Base-by-base conservation (phyloP, 2,888 invertebrate genomes). In the Bhutanitis thaidina region DNA sequence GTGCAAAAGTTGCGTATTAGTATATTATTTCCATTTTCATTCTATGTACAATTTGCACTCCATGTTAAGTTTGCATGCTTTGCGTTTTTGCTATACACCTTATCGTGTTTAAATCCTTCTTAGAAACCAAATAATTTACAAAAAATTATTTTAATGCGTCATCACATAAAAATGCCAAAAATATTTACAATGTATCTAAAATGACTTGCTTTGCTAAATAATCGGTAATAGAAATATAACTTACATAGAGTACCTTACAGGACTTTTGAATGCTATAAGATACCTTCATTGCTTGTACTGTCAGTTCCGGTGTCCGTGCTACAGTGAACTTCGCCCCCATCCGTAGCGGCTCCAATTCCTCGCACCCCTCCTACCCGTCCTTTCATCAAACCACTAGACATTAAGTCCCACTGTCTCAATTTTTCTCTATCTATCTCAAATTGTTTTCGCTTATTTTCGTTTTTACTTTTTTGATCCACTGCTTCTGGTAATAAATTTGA, bases 321-420 rank as follows among this genome's bases (percentile, higher is more conserved):
- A 27, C 27, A 27, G 7, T 75, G 71, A 70, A 76, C 73, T 61
- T 77, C 79, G 61, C 77, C 76, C 66, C 68, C 64, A 66, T 76
- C 79, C 71, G 64, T 71, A 71, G 76, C 73, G 65, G 70, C 71
- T 62, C 76, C 79, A 61, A 60, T 62, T 61, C 82, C 80, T 77
- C 81, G 80, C 80, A 82, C 84, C 69, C 80, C 76, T 63, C 80
- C 79, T 64, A 62, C 65, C 55, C 74, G 77, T 60, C 74, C 76
- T 65, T 86, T 93, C 91, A 93, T 92, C 64, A 94, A 89, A 59
- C 93, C 96, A 90, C 96, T 96, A 54, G 96, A 96, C 93, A 96
- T 92, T 67, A 96, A 91, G 85, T 96, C 96, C 96, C 96, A 96
- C 72, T 96, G 96, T 46, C 96, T 91, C 64, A 96, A 91, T 63